These are phyloP conservation scores for Oenanthe oenanthe DNA, from an alignment of 2,113 vertebrate genomes.

Conservation along the genomic window DNA sequence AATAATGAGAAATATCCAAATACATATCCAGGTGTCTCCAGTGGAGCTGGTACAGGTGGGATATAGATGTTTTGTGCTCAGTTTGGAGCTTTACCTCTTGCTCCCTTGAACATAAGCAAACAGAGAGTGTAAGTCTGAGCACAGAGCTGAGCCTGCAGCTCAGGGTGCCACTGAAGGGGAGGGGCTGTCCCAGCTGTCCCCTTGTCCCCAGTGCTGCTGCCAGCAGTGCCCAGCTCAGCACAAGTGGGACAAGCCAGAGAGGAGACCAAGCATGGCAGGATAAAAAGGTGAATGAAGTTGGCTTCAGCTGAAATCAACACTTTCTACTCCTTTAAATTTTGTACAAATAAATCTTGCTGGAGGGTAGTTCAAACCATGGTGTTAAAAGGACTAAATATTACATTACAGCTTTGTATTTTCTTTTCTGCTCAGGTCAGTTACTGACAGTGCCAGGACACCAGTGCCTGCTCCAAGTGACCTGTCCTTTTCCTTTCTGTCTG, in stretches of 20 bases:
- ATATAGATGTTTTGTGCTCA: background rate
- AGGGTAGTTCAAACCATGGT: background rate
- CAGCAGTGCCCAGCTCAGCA: background rate
- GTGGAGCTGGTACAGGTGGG: background rate
- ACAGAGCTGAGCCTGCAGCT: background rate
- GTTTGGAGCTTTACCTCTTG: background rate
- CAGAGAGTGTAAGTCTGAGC: background rate
- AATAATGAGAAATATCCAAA: background rate
- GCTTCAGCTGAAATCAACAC: background rate
- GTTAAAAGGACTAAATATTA: background rate
- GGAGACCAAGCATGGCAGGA: background rate
- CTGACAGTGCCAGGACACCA: background rate
- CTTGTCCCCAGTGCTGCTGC: background rate
- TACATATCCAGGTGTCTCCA: rapidly evolving
- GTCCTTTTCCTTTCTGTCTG: background rate
- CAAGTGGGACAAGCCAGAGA: background rate
- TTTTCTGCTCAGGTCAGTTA: background rate
- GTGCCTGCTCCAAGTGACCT: background rate
- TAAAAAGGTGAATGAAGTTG: background rate
- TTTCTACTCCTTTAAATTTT: background rate
- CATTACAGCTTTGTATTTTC: background rate
- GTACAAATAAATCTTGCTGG: background rate
- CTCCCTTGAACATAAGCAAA: background rate
- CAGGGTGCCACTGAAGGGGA: rapidly evolving
- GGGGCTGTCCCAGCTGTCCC: background rate